Evolutionary conservation across 2,113 vertebrate species (phyloP).

Genomic region (Gallinago undulata): DNA sequence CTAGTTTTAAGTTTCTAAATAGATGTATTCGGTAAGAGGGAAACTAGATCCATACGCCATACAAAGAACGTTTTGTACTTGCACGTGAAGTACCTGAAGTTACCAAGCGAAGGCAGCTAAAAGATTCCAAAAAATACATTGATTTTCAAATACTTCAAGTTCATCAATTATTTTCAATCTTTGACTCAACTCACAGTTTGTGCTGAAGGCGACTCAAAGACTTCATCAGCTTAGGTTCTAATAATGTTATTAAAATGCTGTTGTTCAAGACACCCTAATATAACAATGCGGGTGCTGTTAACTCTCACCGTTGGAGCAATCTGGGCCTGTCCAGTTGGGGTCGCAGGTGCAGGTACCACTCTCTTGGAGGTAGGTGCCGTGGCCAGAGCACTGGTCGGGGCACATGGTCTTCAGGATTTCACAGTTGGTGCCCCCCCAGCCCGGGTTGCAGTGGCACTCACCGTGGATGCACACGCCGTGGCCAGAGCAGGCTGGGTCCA

Average conservation of each 20-base stretch:
- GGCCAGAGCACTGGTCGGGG: constrained; percentile 94
- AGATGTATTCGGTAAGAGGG: not conserved
- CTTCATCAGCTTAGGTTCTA: not conserved
- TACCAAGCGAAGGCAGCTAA: not conserved
- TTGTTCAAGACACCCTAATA: not conserved
- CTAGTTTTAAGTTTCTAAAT: not conserved
- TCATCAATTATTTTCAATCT: not conserved
- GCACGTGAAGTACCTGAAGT: not conserved
- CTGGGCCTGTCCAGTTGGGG: constrained; percentile 91
- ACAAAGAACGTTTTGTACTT: not conserved
- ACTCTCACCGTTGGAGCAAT: constrained; percentile 92
- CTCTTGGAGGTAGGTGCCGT: constrained; percentile 91
- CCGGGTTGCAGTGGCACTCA: constrained; percentile 93
- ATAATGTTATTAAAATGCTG: not conserved
- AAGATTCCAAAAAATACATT: not conserved
- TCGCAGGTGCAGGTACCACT: constrained; percentile 91
- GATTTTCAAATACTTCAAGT: not conserved
- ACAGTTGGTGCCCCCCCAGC: constrained; percentile 92
- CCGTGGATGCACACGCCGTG: constrained; percentile 93
- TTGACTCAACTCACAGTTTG: not conserved
- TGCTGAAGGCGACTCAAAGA: not conserved
- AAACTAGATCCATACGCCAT: not conserved
- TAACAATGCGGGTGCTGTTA: not conserved
- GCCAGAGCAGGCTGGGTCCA: constrained; percentile 89
- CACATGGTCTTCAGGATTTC: constrained; percentile 93